Base-by-base conservation (phyloP, 2,797 vertebrate species). In the Hemibagrus guttatus region DNA sequence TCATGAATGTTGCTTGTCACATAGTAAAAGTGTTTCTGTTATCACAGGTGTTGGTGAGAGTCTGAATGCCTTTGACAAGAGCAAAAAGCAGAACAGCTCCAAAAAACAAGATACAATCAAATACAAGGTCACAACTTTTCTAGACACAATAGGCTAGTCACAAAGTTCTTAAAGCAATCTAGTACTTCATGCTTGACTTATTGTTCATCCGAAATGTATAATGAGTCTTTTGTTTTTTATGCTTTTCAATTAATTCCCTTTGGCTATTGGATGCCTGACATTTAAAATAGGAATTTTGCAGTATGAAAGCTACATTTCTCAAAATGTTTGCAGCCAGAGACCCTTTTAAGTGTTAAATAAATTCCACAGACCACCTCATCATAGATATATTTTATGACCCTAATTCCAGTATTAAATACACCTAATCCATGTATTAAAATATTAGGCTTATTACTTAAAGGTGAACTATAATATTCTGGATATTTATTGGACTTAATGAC, bases 231-330 rank as follows among this genome's bases (percentile, higher is more conserved):
- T 89, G 84, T 87, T 39, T 84, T 89, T 84, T 76, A 66, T 23
- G 68, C 56, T 87, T 94, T 92, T 93, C 92, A 90, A 93, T 95
- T 94, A 94, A 94, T 93, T 92, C 92, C 93, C 85, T 89, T 94
- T 94, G 94, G 95, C 95, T 93, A 92, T 74, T 23, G 26, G 7
- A 90, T 91, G 91, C 92, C 91, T 90, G 90, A 93, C 91, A 94
- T 95, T n/a, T 95, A 94, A 95, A 94, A 95, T 95, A 94, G 94
- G 92, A 95, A 94, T 93, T 90, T 91, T 93, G 93, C 91, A 93
- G 92, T 83, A 66, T 28, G 90, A 92, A 56, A 28, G 2, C 5
- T 31, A 35, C 61, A 66, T 17, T 59, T 80, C 35, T 46, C 16
- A 0, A 63, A 61, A 42, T 26, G 1, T 80, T 80, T 61, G 1